Percentiles rank a stretch among this genome's conserved stretches.
Evolutionary conservation across 2,797 vertebrate genomes (phyloP).

Genomic region (Taeniopygia guttata): DNA sequence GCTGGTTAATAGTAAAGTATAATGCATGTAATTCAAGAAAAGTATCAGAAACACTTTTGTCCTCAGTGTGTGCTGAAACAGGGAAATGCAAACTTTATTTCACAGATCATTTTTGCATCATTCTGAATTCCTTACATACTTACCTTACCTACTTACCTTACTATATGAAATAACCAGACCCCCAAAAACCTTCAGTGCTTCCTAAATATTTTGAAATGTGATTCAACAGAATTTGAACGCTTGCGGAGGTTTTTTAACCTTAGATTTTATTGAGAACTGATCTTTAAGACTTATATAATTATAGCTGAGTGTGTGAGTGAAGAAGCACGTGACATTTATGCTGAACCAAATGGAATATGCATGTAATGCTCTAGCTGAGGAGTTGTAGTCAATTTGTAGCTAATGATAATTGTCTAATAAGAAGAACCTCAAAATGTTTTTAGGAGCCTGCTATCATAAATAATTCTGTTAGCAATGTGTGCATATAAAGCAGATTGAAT

Average conservation of each 20-base stretch:
- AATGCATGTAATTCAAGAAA: neutral
- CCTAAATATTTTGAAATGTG: neutral
- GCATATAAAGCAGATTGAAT: neutral
- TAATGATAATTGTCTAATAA: slow-evolving; percentile 14
- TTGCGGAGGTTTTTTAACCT: fast-evolving
- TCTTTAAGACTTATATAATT: neutral
- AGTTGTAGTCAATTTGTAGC: neutral
- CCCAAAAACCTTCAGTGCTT: neutral
- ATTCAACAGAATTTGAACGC: neutral
- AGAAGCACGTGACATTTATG: neutral
- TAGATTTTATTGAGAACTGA: neutral
- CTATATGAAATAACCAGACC: neutral
- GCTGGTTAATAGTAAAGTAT: neutral
- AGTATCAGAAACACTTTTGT: neutral
- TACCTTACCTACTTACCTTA: neutral
- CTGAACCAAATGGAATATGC: neutral
- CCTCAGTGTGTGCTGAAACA: neutral
- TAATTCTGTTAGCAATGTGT: neutral
- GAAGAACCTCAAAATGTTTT: neutral
- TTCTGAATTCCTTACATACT: neutral
- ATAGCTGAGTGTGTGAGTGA: neutral
- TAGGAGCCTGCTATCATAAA: neutral
- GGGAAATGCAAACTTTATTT: neutral
- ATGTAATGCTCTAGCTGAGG: neutral
- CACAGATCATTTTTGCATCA: neutral